Evolutionary conservation across 1,140 invertebrate species (phyloP), one percentile per base, ranked within the genome.

Genomic region (Nasonia longicornis): DNA sequence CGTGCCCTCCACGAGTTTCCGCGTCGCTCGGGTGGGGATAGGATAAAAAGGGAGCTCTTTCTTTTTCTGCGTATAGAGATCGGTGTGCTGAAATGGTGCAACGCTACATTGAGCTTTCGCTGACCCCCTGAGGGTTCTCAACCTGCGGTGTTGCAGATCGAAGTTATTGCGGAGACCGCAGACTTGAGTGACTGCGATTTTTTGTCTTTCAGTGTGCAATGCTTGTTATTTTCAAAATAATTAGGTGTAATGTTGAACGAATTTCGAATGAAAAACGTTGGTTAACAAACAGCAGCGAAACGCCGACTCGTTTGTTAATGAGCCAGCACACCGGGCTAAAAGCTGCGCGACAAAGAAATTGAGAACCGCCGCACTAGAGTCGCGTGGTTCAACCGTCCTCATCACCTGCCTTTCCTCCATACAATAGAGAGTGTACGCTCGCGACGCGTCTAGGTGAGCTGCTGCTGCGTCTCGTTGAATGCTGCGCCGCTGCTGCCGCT

Each of bases 301-400:
- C 7, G 48, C 8, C 2, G n/a, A 22, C 26, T 20, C 14, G 29
- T 31, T 31, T 22, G 63, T 8, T 74, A 35, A 29, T 63, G 42
- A 58, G n/a, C 7, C 12, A 74, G 31, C 7, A 35, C 35, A 48
- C 38, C 6, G 38, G 16, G 20, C 16, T 58, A 58, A n/a, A 58
- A n/a, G 52, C 6, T 58, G 52, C 52, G 16, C 52, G 16, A 58
- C 52, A 58, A 58, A 14, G 45, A 73, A 79, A 73, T 52, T 80
- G 78, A 73, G 78, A 74, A 74, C 78, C 78, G 64, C 20, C 35
- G 38, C 70, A 80, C 77, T 78, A 82, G 86, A 90, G 89, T 91
- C 89, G 89, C 88, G 87, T 89, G 89, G 87, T 90, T 85, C 89
- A 90, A 90, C 89, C 88, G 89, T 90, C 88, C 88, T 89, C 89